These are phyloP conservation scores for Sphenopsis melanotis DNA, from an alignment of 2,797 vertebrate species.

Conservation along the genomic window DNA sequence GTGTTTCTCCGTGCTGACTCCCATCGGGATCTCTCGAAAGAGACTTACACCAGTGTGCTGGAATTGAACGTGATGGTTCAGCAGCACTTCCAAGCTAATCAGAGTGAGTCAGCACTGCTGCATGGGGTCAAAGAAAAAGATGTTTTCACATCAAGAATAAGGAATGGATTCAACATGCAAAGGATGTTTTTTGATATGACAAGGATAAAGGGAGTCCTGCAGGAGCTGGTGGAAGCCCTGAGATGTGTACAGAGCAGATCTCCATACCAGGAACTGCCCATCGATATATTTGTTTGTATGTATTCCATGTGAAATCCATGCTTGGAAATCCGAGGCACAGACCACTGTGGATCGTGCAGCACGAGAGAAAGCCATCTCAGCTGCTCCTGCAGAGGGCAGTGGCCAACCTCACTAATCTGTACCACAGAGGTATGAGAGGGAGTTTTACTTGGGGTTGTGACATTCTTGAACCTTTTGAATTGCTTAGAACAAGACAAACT, in stretches of 20 bases:
- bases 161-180: background rate
- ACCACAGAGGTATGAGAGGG: background rate
- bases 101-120: background rate
- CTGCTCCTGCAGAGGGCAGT: background rate
- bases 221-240: background rate
- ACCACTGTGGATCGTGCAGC: background rate
- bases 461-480: background rate
- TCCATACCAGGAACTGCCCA: rapidly evolving
- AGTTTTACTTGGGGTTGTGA: background rate
- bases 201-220: background rate
- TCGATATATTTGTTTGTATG: background rate
- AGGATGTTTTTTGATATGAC: background rate
- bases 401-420: background rate
- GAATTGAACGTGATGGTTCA: background rate
- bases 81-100: background rate
- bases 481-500: background rate
- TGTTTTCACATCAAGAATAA: background rate
- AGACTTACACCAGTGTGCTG: background rate
- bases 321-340: background rate
- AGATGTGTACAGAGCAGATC: background rate
- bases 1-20: background rate
- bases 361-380: background rate
- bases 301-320: background rate
- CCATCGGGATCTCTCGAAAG: background rate
- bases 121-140: background rate